A percentile compares a stretch with the other conserved stretches of the same genome.
Conservation (phyloP, 2,888 invertebrate genomes). For the Napeogenes sylphis region DNA sequence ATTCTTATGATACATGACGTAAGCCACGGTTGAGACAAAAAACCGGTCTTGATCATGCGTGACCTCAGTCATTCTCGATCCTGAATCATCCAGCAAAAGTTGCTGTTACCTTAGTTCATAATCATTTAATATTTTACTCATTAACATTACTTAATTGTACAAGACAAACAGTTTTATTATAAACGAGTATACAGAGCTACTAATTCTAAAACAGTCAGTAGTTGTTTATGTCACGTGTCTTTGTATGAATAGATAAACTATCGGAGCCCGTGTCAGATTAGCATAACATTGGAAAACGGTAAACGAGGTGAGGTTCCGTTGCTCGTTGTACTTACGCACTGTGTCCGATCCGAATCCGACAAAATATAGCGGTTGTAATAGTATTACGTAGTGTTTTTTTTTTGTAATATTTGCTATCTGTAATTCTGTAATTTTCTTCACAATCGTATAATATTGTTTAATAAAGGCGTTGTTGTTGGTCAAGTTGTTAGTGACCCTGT, state of each 20-base stretch:
- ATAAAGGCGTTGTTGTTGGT: too few relatives aligned
- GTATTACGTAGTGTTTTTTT: too few relatives aligned
- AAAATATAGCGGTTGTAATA: too few relatives aligned
- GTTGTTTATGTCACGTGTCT: constrained; percentile 13
- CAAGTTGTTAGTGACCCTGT: too few relatives aligned
- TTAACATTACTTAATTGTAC: too few relatives aligned
- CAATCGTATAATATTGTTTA: too few relatives aligned
- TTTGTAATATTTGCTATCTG: too few relatives aligned
- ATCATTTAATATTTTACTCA: background rate
- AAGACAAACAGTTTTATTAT: too few relatives aligned
- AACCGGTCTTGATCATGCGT: constrained; percentile 69
- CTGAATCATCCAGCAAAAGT: constrained; percentile 51
- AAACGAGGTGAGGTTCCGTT: constrained; percentile 10
- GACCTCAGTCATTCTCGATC: constrained; percentile 64
- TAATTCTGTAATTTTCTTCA: too few relatives aligned
- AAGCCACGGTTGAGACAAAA: constrained; percentile 49
- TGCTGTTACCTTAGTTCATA: background rate
- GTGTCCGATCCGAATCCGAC: too few relatives aligned
- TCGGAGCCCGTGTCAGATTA: constrained; percentile 18
- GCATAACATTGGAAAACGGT: constrained; percentile 25
- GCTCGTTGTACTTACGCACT: too few relatives aligned
- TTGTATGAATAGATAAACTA: constrained; percentile 17
- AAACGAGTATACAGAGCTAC: background rate
- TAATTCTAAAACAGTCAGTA: constrained; percentile 10
- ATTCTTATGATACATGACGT: constrained; percentile 54